Conservation (phyloP, 2,888 invertebrate genomes). For the Drosophila pseudotakahashii region DNA sequence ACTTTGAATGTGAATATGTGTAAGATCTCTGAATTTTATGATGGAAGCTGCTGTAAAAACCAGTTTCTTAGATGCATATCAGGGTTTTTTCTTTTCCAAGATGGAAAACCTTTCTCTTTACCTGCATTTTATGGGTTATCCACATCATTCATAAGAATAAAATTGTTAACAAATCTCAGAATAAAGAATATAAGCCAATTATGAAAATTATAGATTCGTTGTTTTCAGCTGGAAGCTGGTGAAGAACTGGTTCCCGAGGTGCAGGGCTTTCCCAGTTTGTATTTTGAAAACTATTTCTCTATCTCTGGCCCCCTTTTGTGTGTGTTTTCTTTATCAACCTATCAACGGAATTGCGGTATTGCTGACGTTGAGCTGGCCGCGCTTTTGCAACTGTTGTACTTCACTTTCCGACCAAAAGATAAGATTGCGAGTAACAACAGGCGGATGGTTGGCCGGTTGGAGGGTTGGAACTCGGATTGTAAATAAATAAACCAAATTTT, state of each 20-base stretch:
- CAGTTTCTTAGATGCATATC: neutral
- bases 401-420: conserved; percentile 62
- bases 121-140: neutral
- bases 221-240: conserved; percentile 5
- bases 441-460: conserved; percentile 7
- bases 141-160: neutral
- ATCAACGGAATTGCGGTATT: conserved; percentile 46
- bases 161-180: neutral
- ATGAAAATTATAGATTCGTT: neutral
- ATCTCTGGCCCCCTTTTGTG: conserved; percentile 37
- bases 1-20: neutral
- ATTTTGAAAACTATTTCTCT: conserved; percentile 10
- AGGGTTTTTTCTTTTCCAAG: too few relatives aligned
- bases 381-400: conserved; percentile 49
- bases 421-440: conserved; percentile 56
- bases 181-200: neutral
- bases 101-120: neutral
- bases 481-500: conserved; percentile 60
- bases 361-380: conserved; percentile 53
- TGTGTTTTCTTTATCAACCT: conserved; percentile 55
- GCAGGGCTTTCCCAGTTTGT: conserved; percentile 58
- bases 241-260: conserved; percentile 53
- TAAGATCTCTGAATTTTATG: too few relatives aligned
- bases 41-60: conserved; percentile 1
- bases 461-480: conserved; percentile 37